Evolutionary conservation across 2,888 invertebrate genomes (phyloP).

Genomic region (Cryptus viduatorius): DNA sequence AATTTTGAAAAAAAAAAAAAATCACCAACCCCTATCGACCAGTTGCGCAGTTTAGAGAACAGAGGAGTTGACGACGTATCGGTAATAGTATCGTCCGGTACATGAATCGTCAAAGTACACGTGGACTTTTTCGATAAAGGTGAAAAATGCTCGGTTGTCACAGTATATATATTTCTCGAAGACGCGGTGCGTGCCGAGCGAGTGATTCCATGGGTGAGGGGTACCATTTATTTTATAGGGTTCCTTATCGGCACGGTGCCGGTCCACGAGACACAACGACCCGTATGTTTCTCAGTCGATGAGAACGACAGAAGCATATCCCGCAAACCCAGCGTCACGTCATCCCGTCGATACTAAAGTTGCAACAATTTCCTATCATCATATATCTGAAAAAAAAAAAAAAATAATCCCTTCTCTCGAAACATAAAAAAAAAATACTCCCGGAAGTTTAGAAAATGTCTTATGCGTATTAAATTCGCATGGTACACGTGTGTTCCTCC

Average conservation of each 20-base stretch:
- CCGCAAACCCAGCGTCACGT: not conserved
- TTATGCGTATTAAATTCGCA: not conserved
- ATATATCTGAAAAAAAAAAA: not conserved
- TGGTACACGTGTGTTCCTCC: not conserved
- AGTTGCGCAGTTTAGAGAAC: not conserved
- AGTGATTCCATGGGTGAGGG: conserved; percentile 13
- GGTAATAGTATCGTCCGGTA: conserved; percentile 22
- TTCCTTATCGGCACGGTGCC: conserved; percentile 81
- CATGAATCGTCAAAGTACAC: conserved; percentile 43
- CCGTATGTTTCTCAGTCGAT: conserved; percentile 55
- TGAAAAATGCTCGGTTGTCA: conserved; percentile 76
- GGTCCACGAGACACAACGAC: conserved; percentile 81
- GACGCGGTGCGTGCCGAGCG: conserved; percentile 19
- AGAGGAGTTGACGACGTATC: not conserved
- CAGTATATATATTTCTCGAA: conserved; percentile 24
- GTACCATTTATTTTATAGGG: conserved; percentile 79
- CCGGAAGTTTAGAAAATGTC: not conserved
- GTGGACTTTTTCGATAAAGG: conserved; percentile 76
- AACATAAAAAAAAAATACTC: no score
- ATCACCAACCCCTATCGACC: conserved; percentile 4
- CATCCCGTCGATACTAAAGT: not conserved
- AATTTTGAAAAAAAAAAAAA: not conserved
- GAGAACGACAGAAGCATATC: conserved; percentile 21
- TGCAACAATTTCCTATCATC: not conserved
- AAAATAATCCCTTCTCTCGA: not conserved